Evolutionary conservation across 30 jellyfish, hydroid and myxozoan species (phyloP), one percentile per base, ranked within the genome.

Genomic region (Pelagia noctiluca): DNA sequence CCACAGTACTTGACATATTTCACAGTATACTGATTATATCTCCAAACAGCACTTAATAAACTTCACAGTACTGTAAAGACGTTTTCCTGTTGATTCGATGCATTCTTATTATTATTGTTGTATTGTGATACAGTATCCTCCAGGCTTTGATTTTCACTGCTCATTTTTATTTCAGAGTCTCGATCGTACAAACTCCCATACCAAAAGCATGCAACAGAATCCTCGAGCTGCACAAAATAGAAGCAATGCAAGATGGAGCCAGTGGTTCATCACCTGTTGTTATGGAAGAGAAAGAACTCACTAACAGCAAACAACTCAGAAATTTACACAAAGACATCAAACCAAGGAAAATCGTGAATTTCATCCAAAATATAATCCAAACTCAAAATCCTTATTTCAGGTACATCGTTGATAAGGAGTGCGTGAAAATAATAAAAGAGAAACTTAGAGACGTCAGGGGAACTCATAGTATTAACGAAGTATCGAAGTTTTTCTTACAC

Each of bases 371-470:
- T 5, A 60, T 82, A 3, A 50, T 70, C 19, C 70, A 70, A 18
- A 33, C 67, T 0, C 74, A 71, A 34, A 62, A 71, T 5, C 92
- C 92, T 8, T 1, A 69, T 24, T 82, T 68, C 38, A 82, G 92
- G 54, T 82, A 82, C 74, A 32, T 50, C 60, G 65, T 70, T 35
- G 22, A 76, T 46, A 82, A 69, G n/a, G 65, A 35, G 4, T 54
- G 86, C 36, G 47, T 31, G 12, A 25, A 33, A 3, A 46, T 71
- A 38, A 63, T 52, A 18, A 50, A 47, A 4, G 86, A 53, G 47
- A 82, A 70, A 35, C 49, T 82, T 0, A 35, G 46, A 61, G 92
- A 82, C 35, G 36, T 66, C 34, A 48, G 53, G 18, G 92, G 92
- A 21, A 10, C 78, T 16, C 2, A 28, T 7, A 68, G 75, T 13